Evolutionary conservation across 2,113 vertebrate species (phyloP), one percentile per base, ranked within the genome.

Genomic region (Heteronetta atricapilla): DNA sequence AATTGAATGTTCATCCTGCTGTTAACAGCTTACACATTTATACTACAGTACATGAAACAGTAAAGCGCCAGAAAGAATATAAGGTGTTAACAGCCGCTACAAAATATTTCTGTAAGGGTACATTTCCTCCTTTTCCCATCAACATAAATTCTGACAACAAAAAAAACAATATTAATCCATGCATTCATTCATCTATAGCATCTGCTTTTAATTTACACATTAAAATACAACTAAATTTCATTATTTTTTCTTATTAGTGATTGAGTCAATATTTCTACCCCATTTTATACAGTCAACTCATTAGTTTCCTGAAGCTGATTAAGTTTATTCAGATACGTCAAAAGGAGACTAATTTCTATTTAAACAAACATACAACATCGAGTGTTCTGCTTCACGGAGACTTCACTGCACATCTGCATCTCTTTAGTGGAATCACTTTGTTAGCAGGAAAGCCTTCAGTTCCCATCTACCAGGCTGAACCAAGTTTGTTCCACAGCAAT

Each of bases 81-180:
- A 97, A 98, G 97, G 97, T 97, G 98, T 98, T 98, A 98, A 98
- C 97, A 97, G 96, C 97, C 67, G 12, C 91, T 96, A 97, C 96
- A 97, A 97, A 98, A 96, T 97, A 97, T 91, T 98, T 97, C 96
- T 96, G 95, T 88, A 97, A 96, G 96, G 95, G 84, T 95, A 97
- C 95, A 96, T 97, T 98, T 97, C 97, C 97, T 98, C 96, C 88
- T 85, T 95, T 98, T 98, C 97, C 97, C 96, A 92, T 89, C 95
- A 96, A 86, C 97, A 97, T 97, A 98, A 97, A 98, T 97, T 97
- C 94, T 97, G 97, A 98, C 97, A 97, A 97, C 96, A 97, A 95
- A 97, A 97, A 95, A 95, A 74, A 62, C 80, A 95, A 82, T 95
- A 96, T 95, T 97, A 96, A 97, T 95, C 88, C 93, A 60, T 29